phyloP scores from a whole-genome alignment of 2,888 invertebrate species.

The Epinotia nisella region DNA sequence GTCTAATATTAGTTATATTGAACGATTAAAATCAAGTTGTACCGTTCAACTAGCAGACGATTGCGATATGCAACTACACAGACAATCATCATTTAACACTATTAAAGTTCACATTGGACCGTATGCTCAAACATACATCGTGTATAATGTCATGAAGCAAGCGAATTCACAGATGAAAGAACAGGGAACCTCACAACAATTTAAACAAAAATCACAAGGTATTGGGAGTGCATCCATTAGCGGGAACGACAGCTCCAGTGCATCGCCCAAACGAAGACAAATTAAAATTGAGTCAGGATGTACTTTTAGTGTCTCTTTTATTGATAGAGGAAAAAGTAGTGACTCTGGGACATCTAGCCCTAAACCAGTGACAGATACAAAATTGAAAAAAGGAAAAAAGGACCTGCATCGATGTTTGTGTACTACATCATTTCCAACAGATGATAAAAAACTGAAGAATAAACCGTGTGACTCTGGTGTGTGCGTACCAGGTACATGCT shows the following conservation, averaged over 20 bases:
- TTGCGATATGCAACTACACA: neutral
- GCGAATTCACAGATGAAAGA: neutral
- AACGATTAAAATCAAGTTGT: neutral
- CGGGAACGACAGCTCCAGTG: constrained; percentile 4
- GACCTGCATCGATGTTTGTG: constrained; percentile 23
- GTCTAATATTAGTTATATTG: neutral
- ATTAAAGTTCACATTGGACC: constrained; percentile 5
- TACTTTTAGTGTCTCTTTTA: constrained; percentile 18
- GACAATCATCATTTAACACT: neutral
- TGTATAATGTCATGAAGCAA: constrained; percentile 16
- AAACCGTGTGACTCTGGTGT: constrained; percentile 16
- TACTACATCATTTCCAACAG: constrained; percentile 26
- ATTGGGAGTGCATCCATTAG: constrained; percentile 12
- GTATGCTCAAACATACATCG: constrained; percentile 12
- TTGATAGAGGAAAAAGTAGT: neutral
- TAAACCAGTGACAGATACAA: neutral
- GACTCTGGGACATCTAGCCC: neutral
- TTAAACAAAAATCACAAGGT: constrained; percentile 17
- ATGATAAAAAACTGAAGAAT: constrained; percentile 16
- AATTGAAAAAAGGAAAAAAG: constrained; percentile 3
- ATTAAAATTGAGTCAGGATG: constrained; percentile 10
- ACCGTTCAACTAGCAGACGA: neutral
- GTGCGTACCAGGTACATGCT: constrained; percentile 12
- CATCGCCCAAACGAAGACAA: neutral
- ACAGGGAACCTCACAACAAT: constrained; percentile 21